Conservation (phyloP, 2,797 vertebrate genomes). For the Oophaga sylvatica region DNA sequence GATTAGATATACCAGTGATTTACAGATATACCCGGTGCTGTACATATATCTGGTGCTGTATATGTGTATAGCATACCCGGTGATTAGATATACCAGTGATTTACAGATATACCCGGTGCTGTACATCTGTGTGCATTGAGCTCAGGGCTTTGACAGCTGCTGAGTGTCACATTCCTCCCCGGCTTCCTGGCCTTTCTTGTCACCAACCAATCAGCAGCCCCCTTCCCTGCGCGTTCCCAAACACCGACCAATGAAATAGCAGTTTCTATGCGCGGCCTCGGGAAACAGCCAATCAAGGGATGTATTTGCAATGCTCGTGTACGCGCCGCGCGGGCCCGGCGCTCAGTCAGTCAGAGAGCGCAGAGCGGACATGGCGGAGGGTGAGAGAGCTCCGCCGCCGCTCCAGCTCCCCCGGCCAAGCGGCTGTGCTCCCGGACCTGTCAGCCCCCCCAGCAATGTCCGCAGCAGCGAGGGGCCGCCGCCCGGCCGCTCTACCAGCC, state of each 20-base stretch:
- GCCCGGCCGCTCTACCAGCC: constrained; percentile 79
- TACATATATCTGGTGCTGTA: not conserved
- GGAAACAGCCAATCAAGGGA: not conserved
- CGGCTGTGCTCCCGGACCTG: constrained; percentile 86
- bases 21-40: not conserved
- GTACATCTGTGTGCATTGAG: constrained; percentile 5
- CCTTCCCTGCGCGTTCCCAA: not conserved
- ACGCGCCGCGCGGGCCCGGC: constrained; percentile 40
- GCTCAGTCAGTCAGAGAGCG: constrained; percentile 83
- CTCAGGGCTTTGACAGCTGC: constrained; percentile 24
- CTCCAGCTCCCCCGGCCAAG: constrained; percentile 79
- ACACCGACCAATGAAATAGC: not conserved
- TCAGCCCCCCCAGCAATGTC: constrained; percentile 80
- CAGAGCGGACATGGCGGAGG: constrained; percentile 86
- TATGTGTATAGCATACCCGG: too few relatives aligned
- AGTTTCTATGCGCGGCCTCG: not conserved
- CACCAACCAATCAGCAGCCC: constrained; percentile 17
- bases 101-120: not conserved
- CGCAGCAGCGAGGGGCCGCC: constrained; percentile 67
- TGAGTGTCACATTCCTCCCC: constrained; percentile 31
- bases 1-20: not conserved
- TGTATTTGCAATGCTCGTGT: not conserved
- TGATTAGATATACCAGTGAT: not conserved
- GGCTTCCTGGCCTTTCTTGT: constrained; percentile 47
- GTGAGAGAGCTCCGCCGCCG: constrained; percentile 86